Base-by-base conservation (phyloP, 1,140 invertebrate genomes). In the Drosophila saltans region DNA sequence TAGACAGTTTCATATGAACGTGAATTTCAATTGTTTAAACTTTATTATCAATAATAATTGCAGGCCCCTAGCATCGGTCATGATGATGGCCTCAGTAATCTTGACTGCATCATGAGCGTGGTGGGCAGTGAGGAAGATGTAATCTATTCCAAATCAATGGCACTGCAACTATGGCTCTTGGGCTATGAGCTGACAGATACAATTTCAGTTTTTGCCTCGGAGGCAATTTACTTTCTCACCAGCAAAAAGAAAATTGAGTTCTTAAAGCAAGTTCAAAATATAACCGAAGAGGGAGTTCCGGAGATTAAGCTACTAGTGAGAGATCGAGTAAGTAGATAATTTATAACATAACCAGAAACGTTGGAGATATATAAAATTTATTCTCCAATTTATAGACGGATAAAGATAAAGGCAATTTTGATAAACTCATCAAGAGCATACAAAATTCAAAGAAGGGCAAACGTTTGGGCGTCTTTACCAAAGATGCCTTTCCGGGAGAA, bases 231-330 rank as follows among this genome's bases (percentile, higher is more conserved):
- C 90, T 98, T 99, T 84, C 93, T 99, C 28, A 97, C 98, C 0
- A 99, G 98, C 91, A 99, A 99, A 92, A 99, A 99, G 93, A 99
- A 99, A 93, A 98, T 99, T 67, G 98, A 99, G 79, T 99, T 99
- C 93, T 93, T 99, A 7, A 95, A 97, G 78, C 96, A 97, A 86
- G 95, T 98, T n/a, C 98, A 99, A 91, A 96, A 95, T 81, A 94
- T 95, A 9, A 98, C 97, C 92, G 96, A 97, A 75, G 97, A 98
- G 86, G 95, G 96, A 69, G 93, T 98, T 48, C 97, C 98, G 26
- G 94, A 96, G 48, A 95, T 99, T 1, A 97, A 97, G 93, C 93
- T 99, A n/a, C 93, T 98, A 36, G 94, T 96, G 3, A 94, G 98
- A 91, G 98, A 99, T 90, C 97, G 98, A 93, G 97, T 98, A 94